phyloP scores from a whole-genome alignment of 2,888 invertebrate genomes.

The Drosophila kambysellisi region DNA sequence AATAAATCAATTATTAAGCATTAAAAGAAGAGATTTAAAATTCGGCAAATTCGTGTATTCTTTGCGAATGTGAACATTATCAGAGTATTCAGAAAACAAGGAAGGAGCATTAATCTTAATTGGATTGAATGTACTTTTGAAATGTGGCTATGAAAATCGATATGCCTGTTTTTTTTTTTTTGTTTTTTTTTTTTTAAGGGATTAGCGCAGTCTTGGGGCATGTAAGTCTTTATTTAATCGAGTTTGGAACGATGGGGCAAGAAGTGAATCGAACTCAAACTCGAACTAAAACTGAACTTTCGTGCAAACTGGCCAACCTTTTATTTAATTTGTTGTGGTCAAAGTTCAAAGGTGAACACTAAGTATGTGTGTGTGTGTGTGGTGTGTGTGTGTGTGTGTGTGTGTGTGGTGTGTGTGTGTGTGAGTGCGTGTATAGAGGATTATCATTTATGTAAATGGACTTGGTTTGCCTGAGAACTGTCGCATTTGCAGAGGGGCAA shows the following conservation, averaged over 20 bases:
- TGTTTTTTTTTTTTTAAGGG: not conserved
- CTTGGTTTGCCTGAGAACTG: constrained; percentile 47
- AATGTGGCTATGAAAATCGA: not conserved
- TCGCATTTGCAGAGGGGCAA: constrained; percentile 15
- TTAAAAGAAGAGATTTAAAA: not conserved
- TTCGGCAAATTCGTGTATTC: no score
- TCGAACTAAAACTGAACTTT: constrained; percentile 13
- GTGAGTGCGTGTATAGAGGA: constrained; percentile 20
- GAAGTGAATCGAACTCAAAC: not conserved
- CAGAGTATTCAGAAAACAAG: not conserved
- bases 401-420: not conserved
- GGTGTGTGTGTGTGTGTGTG: constrained; percentile 8
- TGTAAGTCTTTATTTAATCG: constrained; percentile 4
- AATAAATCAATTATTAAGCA: not conserved
- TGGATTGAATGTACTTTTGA: not conserved
- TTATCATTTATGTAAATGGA: constrained; percentile 74
- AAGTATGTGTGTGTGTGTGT: constrained; percentile 7
- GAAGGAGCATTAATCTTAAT: not conserved
- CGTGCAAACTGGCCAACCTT: constrained; percentile 59
- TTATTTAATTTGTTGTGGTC: constrained; percentile 71
- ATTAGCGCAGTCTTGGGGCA: not conserved
- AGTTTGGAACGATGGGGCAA: not conserved
- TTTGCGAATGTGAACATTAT: not conserved
- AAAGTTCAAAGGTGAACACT: constrained; percentile 70
- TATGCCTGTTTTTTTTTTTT: not conserved